Evolutionary conservation across 2,797 vertebrate genomes (phyloP).

Genomic region (Cossypha heuglini): DNA sequence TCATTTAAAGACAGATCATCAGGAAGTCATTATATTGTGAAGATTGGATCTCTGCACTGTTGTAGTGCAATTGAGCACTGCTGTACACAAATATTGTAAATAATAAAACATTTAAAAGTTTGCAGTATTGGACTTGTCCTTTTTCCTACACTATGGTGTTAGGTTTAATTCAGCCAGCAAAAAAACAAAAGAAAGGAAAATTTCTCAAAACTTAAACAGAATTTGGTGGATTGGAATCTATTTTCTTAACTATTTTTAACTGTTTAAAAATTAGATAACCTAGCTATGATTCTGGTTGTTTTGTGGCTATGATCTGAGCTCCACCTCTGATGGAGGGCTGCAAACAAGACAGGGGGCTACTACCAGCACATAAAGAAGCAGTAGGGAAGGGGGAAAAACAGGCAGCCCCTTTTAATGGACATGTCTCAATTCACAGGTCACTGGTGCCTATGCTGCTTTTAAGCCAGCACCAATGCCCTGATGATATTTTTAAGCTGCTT

Average conservation of each 20-base stretch:
- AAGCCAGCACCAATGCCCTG: background rate
- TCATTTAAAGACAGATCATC: constrained; percentile 54
- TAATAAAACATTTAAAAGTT: constrained; percentile 46
- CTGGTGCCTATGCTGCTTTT: background rate
- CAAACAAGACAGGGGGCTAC: background rate
- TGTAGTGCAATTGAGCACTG: constrained; percentile 17
- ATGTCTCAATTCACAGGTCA: background rate
- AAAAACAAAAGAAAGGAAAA: background rate
- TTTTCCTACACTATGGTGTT: background rate
- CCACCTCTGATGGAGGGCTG: background rate
- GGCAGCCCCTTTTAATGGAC: background rate
- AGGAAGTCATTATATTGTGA: constrained; percentile 49
- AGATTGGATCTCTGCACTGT: constrained; percentile 24
- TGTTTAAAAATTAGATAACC: background rate
- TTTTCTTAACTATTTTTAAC: background rate
- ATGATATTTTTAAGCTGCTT: background rate
- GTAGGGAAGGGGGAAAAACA: background rate
- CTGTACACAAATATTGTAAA: constrained; percentile 39
- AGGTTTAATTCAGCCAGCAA: constrained; percentile 4
- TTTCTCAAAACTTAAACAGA: background rate
- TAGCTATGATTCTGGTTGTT: background rate
- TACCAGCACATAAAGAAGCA: background rate
- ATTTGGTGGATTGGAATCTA: background rate
- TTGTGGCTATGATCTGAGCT: background rate
- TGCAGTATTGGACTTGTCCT: constrained; percentile 3